Base-by-base conservation (phyloP, 1,140 invertebrate species). In the Arctopsyche grandis region DNA sequence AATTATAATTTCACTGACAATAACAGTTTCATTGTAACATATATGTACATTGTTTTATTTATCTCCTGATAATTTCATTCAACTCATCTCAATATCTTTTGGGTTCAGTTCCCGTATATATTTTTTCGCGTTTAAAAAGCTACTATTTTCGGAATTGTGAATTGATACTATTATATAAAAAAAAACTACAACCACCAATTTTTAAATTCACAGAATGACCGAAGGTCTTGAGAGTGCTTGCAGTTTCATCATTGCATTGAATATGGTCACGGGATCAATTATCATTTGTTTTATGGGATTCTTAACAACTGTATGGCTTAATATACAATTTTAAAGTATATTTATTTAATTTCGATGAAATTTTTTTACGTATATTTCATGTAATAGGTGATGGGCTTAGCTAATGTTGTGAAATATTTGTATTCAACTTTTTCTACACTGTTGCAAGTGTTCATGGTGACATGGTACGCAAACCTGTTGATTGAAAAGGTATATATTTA, bases 241-340 rank as follows among this genome's bases (percentile, higher is more conserved):
- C 24, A 66, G 24, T 66, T 66, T 66, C 16, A 24, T 66, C 16
- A 19, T 66, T 1, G 24, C 24, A 19, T 16, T 66, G 24, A 66
- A 66, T 12, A 21, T 66, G 16, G 19, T 21, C 3, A 5, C 22
- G 16, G 63, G 1, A 4, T 21, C 63, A 12, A 24, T 66, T 24
- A 66, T 66, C 4, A 66, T 66, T 12, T 66, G 63, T 24, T 26
- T 66, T 5, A 24, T 66, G 16, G 63, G 63, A 66, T 66, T 66
- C 12, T 24, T 21, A 66, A 19, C 63, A 19, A 66, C 63, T 12
- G 63, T 66, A 66, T 21, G 63, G 1, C 7, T 4, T 4, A 38
- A 38, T 4, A 7, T 38, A 38, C 7, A 1, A 1, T 38, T 38
- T 4, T 7, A 38, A 1, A 38, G 29, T 38, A 38, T 7, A 38